phyloP scores from a whole-genome alignment of 2,797 vertebrate genomes.

The Odontamblyopus lacepedii region DNA sequence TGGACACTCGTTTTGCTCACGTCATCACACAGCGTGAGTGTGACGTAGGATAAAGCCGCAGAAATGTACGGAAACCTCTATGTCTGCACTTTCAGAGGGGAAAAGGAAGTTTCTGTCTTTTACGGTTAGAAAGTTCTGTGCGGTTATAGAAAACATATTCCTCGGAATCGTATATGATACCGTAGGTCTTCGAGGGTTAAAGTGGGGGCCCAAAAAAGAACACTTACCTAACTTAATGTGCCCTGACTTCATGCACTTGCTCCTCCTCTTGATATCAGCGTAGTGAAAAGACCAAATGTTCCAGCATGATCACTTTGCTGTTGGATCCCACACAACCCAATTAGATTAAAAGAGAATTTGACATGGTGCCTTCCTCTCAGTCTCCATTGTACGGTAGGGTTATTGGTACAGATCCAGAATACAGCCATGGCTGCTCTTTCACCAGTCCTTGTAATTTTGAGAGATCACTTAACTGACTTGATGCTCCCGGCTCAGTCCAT shows the following conservation, averaged over 20 bases:
- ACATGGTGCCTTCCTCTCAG: slow-evolving; percentile 15
- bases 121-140: too few relatives aligned
- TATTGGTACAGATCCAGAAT: slow-evolving; percentile 31
- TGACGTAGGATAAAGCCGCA: too few relatives aligned
- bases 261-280: slow-evolving; percentile 18
- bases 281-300: slow-evolving; percentile 54
- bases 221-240: not conserved
- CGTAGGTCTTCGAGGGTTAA: too few relatives aligned
- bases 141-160: too few relatives aligned
- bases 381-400: slow-evolving; percentile 14
- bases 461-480: slow-evolving; percentile 32
- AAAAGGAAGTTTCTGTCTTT: too few relatives aligned
- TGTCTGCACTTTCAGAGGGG: too few relatives aligned
- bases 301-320: slow-evolving; percentile 43
- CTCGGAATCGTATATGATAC: too few relatives aligned
- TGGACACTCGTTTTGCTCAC: too few relatives aligned
- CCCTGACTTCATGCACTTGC: slow-evolving; percentile 3
- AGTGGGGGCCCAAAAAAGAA: not conserved
- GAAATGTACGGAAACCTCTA: too few relatives aligned
- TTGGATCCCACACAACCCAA: slow-evolving; percentile 18
- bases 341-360: slow-evolving; percentile 18
- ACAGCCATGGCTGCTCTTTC: slow-evolving; percentile 12
- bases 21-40: too few relatives aligned
- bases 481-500: slow-evolving; percentile 22
- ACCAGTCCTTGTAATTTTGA: slow-evolving; percentile 31